Evolutionary conservation across 2,888 invertebrate species (phyloP).

Genomic region (Coleophora flavipennella): DNA sequence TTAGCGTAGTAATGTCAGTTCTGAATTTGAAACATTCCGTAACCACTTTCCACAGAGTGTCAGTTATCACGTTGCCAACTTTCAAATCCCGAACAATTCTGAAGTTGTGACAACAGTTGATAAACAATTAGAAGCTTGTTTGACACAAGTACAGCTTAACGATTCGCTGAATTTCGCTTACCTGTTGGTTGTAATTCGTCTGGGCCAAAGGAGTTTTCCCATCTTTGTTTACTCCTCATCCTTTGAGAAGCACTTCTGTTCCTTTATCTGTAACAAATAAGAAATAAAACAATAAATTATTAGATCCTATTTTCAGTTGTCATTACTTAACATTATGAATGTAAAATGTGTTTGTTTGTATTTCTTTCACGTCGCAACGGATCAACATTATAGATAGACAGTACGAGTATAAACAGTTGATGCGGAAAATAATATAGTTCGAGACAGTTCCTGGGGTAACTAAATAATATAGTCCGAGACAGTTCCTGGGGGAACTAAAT

Average conservation of each 20-base stretch:
- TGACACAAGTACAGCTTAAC: neutral
- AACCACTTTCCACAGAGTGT: neutral
- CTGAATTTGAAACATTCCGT: neutral
- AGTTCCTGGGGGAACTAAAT: too few species aligned
- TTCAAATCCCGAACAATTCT: conserved; percentile 1
- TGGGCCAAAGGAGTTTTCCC: conserved; percentile 51
- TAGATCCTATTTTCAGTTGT: too few species aligned
- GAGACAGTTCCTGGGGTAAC: too few species aligned
- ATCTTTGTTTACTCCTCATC: conserved; percentile 67
- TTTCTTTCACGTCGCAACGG: too few species aligned
- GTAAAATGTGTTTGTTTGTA: too few species aligned
- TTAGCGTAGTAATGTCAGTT: neutral
- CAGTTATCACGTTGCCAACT: neutral
- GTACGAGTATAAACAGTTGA: too few species aligned
- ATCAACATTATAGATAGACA: too few species aligned
- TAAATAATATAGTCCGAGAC: too few species aligned
- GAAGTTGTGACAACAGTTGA: neutral
- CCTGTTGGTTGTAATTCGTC: conserved; percentile 56
- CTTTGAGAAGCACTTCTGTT: conserved; percentile 53
- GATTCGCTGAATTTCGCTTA: conserved; percentile 19
- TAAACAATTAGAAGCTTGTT: too few species aligned
- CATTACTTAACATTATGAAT: too few species aligned
- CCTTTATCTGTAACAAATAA: conserved; percentile 39
- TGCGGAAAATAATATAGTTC: too few species aligned
- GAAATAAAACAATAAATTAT: neutral